Evolutionary conservation across 2,113 vertebrate genomes (phyloP).

Genomic region (Phrynosoma blainvillii): DNA sequence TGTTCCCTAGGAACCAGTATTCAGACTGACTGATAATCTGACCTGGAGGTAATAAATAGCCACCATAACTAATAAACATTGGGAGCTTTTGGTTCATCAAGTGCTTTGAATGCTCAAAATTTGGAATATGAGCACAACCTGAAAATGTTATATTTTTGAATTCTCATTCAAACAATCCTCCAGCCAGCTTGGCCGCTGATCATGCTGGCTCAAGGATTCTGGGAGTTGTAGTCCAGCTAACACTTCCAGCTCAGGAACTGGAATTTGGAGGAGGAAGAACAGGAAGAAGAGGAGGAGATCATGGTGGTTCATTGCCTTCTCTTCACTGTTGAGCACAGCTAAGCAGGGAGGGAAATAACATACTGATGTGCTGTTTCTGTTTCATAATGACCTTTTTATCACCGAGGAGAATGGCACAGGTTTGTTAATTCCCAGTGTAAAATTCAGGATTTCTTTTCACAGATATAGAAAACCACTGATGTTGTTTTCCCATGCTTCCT

Average conservation of each 20-base stretch:
- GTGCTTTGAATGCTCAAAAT: not conserved
- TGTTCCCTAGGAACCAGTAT: not conserved
- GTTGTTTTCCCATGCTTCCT: slow-evolving; percentile 41
- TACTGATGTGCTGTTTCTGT: too few relatives aligned
- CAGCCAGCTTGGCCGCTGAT: too few relatives aligned
- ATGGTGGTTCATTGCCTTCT: not conserved
- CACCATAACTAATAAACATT: not conserved
- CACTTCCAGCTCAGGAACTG: too few relatives aligned
- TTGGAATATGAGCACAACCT: not conserved
- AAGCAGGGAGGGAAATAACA: not conserved
- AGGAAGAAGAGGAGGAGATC: too few relatives aligned
- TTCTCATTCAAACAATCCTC: too few relatives aligned
- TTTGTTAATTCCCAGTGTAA: not conserved
- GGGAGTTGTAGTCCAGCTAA: too few relatives aligned
- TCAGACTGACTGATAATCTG: not conserved
- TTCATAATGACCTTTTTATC: not conserved
- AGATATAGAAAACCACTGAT: slow-evolving; percentile 39
- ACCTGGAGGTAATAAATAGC: not conserved
- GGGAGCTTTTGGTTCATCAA: not conserved
- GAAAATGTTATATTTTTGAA: too few relatives aligned
- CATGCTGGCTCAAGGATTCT: too few relatives aligned
- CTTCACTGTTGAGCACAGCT: not conserved
- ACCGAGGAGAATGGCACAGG: not conserved
- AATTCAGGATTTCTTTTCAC: slow-evolving; percentile 31
- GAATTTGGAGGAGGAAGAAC: too few relatives aligned